Percentiles rank a stretch among this genome's conserved stretches.
phyloP scores from a whole-genome alignment of 2,797 vertebrate species.

The Chaetophractus vellerosus region DNA sequence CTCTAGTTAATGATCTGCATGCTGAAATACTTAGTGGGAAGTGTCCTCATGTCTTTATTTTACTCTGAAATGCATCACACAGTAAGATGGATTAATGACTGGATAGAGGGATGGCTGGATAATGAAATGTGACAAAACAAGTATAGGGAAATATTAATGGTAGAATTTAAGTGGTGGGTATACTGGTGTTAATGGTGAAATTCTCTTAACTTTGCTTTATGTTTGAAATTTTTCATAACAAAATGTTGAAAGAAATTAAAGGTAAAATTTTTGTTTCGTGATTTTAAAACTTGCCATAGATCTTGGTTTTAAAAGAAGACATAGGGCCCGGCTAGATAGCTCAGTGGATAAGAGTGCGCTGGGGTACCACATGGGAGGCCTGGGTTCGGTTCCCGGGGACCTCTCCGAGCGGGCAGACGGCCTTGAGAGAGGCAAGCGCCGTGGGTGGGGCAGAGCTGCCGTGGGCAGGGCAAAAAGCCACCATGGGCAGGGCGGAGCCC shows the following conservation, averaged over 20 bases:
- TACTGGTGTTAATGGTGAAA: not conserved
- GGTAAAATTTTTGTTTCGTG: not conserved
- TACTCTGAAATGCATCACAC: not conserved
- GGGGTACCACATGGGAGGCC: too few species aligned
- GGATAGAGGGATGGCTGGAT: not conserved
- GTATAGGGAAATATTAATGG: not conserved
- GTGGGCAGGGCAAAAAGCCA: too few species aligned
- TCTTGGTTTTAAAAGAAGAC: not conserved
- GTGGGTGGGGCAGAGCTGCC: too few species aligned
- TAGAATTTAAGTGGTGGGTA: not conserved
- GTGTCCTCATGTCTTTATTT: not conserved
- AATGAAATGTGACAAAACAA: not conserved
- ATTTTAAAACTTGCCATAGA: not conserved
- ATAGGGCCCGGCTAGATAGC: too few species aligned
- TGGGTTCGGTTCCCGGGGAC: too few species aligned
- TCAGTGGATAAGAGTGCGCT: too few species aligned
- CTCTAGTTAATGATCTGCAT: too few species aligned
- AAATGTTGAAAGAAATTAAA: not conserved
- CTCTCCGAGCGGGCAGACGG: too few species aligned
- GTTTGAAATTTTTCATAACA: not conserved
- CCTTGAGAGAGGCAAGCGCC: too few species aligned
- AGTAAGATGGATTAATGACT: not conserved
- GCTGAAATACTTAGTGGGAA: too few species aligned
- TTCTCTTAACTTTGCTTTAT: not conserved
- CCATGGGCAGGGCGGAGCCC: too few species aligned